Conservation (phyloP, 1,140 invertebrate species). For the Whitmania pigra region DNA sequence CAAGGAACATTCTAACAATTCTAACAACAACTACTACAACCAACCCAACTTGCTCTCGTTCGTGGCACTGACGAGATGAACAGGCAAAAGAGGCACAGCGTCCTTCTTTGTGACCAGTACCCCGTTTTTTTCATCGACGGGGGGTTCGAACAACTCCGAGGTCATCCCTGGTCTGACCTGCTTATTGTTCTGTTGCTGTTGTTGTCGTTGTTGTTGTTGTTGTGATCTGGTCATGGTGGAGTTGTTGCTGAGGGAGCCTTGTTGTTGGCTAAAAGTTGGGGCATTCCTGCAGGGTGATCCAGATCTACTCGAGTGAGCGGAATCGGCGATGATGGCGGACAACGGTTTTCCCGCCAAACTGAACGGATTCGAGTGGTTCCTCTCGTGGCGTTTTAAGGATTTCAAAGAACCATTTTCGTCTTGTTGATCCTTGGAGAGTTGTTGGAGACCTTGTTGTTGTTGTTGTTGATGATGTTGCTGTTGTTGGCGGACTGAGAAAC, state of each 20-base stretch:
- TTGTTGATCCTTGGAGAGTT: neutral
- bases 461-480: conserved; percentile 31
- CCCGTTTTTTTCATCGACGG: too few species aligned
- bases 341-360: conserved; percentile 22
- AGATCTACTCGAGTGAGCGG: neutral
- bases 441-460: conserved; percentile 28
- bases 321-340: conserved; percentile 21
- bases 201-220: too few species aligned
- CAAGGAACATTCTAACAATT: too few species aligned
- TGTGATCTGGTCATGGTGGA: too few species aligned
- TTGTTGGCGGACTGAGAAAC: conserved; percentile 28
- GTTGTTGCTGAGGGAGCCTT: too few species aligned
- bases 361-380: conserved; percentile 23
- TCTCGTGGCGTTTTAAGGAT: neutral
- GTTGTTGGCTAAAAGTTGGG: too few species aligned
- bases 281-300: neutral
- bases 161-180: too few species aligned
- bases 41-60: conserved; percentile 63
- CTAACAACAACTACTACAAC: conserved; percentile 68
- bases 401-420: too few species aligned
- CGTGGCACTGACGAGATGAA: conserved; percentile 64
- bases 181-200: too few species aligned
- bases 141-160: too few species aligned
- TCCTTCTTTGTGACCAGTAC: conserved; percentile 20
- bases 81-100: conserved; percentile 44